Percentiles rank a stretch among this genome's conserved stretches.
Conservation (phyloP, 2,888 invertebrate species). For the Scaeva pyrastri region DNA sequence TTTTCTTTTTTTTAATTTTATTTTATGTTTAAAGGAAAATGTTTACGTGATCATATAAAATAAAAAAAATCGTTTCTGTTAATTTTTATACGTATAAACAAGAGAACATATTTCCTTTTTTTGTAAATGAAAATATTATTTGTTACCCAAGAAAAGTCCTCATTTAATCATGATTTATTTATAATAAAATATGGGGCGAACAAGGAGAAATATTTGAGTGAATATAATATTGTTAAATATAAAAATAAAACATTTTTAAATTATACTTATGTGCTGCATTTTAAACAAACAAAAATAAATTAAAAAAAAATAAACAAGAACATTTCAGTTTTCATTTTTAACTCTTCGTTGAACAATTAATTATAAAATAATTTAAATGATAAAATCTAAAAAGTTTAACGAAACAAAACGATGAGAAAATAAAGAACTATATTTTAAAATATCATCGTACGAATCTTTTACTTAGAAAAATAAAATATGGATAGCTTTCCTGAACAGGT, state of each 20-base stretch:
- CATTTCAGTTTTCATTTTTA: conserved; percentile 67
- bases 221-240: conserved; percentile 64
- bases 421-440: conserved; percentile 76
- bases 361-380: conserved; percentile 63
- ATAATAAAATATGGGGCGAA: conserved; percentile 2
- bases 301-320: conserved; percentile 53
- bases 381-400: conserved; percentile 57
- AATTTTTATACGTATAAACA: conserved; percentile 70
- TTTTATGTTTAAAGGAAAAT: conserved; percentile 57
- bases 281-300: conserved; percentile 61
- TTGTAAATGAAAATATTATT: conserved; percentile 69
- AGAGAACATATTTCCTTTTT: conserved; percentile 63
- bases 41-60: conserved; percentile 67
- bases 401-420: conserved; percentile 66
- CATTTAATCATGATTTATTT: conserved; percentile 46
- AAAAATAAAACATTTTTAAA: conserved; percentile 46
- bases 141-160: conserved; percentile 60
- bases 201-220: conserved; percentile 29
- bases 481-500: too few relatives aligned
- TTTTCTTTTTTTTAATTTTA: conserved; percentile 53
- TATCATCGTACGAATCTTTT: conserved; percentile 1
- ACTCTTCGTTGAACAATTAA: conserved; percentile 63
- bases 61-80: conserved; percentile 65
- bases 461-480: neutral
- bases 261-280: conserved; percentile 73